Base-by-base conservation (phyloP, 2,888 invertebrate genomes). In the Limenitis camilla region DNA sequence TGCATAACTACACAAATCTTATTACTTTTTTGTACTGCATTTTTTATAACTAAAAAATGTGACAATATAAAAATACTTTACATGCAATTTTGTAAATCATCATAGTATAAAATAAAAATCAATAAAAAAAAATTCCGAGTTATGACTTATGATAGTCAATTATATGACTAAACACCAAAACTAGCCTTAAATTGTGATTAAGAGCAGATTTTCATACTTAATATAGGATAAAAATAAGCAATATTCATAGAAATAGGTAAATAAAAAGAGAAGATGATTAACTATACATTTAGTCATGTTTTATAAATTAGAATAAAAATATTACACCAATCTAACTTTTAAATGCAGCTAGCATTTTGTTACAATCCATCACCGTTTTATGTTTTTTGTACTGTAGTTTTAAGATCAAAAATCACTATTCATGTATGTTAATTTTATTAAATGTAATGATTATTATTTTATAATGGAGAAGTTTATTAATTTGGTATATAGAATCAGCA, bases 151-250 rank as follows among this genome's bases (percentile, higher is more conserved):
- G 44, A 46, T 29, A 39, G 38, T 46, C 39, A 46, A 39, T 46
- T 46, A 46, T 46, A 39, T 46, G 39, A 46, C 39, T 47, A 47
- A 39, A 47, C 47, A 47, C 47, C 47, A 47, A 31, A 47, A 40
- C 39, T 40, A 47, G 47, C 48, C 48, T 48, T 48, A 40, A 30
- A 48, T 40, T 40, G 40, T 48, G 36, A 42, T 41, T 41, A 49
- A 49, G 41, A 33, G 41, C 10, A 42, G 36, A 35, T 41, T 35
- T 41, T 41, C 49, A 35, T 41, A 49, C 30, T 42, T 40, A 47
- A 28, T 47, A 40, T 47, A 28, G 31, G 45, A 38, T 38, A 30
- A 45, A 45, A 45, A 45, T 45, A 45, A 45, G 45, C 45, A 45
- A 45, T 45, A 45, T 38, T 38, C 11, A 36, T 38, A 45, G 36